These are phyloP conservation scores for Macrochelys suwanniensis DNA, from an alignment of 2,797 vertebrate species.

Conservation along the genomic window DNA sequence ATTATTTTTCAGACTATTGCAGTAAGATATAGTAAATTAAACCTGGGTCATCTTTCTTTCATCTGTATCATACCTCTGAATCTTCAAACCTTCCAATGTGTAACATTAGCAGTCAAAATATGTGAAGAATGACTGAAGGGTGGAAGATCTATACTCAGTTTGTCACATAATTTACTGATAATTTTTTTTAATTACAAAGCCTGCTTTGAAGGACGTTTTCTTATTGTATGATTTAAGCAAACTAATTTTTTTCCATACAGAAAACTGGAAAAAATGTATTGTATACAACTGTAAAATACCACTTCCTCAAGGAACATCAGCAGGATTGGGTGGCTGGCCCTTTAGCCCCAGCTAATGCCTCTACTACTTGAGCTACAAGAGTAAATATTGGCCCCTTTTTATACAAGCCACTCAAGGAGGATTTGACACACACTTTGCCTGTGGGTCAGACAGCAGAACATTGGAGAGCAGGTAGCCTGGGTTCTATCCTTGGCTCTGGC, in stretches of 20 bases:
- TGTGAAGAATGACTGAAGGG: neutral
- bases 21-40: neutral
- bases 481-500: rapidly evolving
- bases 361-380: neutral
- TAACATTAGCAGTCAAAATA: neutral
- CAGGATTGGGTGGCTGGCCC: neutral
- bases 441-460: neutral
- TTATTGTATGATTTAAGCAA: neutral
- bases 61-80: neutral
- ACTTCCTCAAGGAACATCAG: neutral
- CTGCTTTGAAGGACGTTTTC: neutral
- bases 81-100: neutral
- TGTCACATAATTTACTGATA: neutral
- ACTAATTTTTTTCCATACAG: rapidly evolving
- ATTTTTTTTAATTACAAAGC: neutral
- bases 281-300: neutral
- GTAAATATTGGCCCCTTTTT: neutral
- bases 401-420: neutral
- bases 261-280: neutral
- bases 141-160: neutral
- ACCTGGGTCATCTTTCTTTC: neutral
- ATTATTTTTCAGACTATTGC: neutral
- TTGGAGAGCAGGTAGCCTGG: neutral
- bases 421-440: neutral
- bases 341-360: neutral